Evolutionary conservation across 2,797 vertebrate genomes (phyloP).

Genomic region (Echiichthys vipera): DNA sequence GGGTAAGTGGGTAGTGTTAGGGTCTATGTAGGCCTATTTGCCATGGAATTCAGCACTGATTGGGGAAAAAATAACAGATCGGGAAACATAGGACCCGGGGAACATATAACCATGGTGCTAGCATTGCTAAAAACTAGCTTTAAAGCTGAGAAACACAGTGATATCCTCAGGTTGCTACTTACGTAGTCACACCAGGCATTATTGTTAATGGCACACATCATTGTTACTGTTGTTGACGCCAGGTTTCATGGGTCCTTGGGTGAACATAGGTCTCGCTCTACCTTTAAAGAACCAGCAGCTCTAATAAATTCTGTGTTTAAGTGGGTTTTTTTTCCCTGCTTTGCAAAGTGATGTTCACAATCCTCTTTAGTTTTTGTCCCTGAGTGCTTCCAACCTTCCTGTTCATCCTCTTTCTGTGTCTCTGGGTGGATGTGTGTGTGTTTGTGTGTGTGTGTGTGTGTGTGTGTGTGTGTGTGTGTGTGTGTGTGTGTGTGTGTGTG

Average conservation of each 20-base stretch:
- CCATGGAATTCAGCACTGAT: too few relatives aligned
- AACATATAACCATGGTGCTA: background rate
- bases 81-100: too few relatives aligned
- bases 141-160: background rate
- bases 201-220: background rate
- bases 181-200: background rate
- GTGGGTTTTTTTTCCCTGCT: background rate
- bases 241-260: background rate
- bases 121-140: background rate
- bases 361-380: background rate
- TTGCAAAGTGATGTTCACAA: conserved; percentile 6
- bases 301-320: conserved; percentile 8
- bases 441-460: background rate
- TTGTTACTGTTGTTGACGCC: background rate
- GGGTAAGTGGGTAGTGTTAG: too few relatives aligned
- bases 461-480: background rate
- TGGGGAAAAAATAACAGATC: too few relatives aligned
- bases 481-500: too few relatives aligned
- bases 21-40: too few relatives aligned
- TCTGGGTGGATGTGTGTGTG: background rate
- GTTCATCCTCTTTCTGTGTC: background rate
- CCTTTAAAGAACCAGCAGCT: conserved; percentile 10
- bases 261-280: background rate
- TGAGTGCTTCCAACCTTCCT: background rate
- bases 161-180: conserved; percentile 19